phyloP scores from a whole-genome alignment of 2,888 invertebrate genomes.

The Ellobium chinense region DNA sequence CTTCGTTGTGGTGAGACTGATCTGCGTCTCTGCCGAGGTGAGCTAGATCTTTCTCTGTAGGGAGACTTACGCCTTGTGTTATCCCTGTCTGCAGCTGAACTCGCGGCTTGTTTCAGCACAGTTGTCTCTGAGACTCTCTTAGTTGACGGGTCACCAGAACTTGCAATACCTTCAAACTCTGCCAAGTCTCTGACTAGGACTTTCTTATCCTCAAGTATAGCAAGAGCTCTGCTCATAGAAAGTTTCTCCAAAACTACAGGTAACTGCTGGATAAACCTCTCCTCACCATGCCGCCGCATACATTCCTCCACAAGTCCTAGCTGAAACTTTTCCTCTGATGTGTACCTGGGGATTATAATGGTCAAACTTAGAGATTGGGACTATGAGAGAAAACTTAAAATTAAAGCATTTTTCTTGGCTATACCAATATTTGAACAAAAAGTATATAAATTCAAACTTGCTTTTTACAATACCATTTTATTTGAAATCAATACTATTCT shows the following conservation, averaged over 20 bases:
- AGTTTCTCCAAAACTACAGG: conserved; percentile 19
- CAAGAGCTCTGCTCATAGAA: not conserved
- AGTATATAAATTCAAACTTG: too few relatives aligned
- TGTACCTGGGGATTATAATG: conserved; percentile 13
- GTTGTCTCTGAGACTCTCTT: too few relatives aligned
- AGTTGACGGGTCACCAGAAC: not conserved
- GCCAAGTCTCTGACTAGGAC: not conserved
- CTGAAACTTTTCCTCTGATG: conserved; percentile 16
- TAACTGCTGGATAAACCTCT: conserved; percentile 28
- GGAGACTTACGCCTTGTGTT: conserved; percentile 11
- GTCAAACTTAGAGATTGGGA: too few relatives aligned
- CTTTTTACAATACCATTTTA: too few relatives aligned
- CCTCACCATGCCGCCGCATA: conserved; percentile 11
- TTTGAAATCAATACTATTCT: too few relatives aligned
- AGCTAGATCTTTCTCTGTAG: not conserved
- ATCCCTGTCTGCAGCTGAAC: not conserved
- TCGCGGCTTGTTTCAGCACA: not conserved
- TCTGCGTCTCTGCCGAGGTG: not conserved
- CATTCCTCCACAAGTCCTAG: conserved; percentile 37
- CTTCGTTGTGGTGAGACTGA: conserved; percentile 3
- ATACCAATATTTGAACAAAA: too few relatives aligned
- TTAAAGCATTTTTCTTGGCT: too few relatives aligned
- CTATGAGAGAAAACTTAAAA: too few relatives aligned
- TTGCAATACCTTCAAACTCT: not conserved
- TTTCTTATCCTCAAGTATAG: conserved; percentile 16